Evolutionary conservation across 1,140 invertebrate species (phyloP).

Genomic region (Bathynomus jamesi): DNA sequence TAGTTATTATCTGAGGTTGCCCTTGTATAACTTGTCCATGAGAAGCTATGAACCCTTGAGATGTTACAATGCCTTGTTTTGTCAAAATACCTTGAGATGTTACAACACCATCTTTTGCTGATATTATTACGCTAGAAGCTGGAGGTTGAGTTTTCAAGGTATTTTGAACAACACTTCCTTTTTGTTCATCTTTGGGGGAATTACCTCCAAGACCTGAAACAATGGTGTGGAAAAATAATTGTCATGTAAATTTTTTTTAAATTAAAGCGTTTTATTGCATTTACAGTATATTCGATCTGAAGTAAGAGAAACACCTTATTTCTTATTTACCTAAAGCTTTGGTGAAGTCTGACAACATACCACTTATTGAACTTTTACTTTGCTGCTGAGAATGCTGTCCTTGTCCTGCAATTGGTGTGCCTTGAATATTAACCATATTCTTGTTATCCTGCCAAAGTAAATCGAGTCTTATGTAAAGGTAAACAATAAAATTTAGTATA

Average conservation of each 20-base stretch:
- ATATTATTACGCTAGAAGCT: background rate
- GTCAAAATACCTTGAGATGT: background rate
- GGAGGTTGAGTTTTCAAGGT: background rate
- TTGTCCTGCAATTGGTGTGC: background rate
- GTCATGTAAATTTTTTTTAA: no score
- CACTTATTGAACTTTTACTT: slow-evolving; percentile 43
- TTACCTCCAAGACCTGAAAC: slow-evolving; percentile 23
- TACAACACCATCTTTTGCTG: background rate
- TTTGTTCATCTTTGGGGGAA: slow-evolving; percentile 23
- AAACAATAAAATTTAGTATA: no score
- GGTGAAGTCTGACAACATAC: slow-evolving; percentile 51
- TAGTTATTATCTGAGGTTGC: slow-evolving; percentile 18
- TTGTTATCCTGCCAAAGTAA: background rate
- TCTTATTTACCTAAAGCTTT: slow-evolving; percentile 44
- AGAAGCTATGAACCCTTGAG: background rate
- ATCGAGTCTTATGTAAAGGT: no score
- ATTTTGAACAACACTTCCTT: background rate
- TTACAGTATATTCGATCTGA: no score
- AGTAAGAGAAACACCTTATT: background rate
- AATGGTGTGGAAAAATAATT: no score
- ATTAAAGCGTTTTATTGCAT: no score
- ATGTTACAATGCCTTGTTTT: background rate
- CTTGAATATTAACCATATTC: background rate
- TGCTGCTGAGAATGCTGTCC: slow-evolving; percentile 4
- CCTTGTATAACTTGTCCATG: slow-evolving; percentile 1